A percentile compares a stretch with the other conserved stretches of the same genome.
Evolutionary conservation across 2,888 invertebrate genomes (phyloP).

Genomic region (Leucophenga maculata): DNA sequence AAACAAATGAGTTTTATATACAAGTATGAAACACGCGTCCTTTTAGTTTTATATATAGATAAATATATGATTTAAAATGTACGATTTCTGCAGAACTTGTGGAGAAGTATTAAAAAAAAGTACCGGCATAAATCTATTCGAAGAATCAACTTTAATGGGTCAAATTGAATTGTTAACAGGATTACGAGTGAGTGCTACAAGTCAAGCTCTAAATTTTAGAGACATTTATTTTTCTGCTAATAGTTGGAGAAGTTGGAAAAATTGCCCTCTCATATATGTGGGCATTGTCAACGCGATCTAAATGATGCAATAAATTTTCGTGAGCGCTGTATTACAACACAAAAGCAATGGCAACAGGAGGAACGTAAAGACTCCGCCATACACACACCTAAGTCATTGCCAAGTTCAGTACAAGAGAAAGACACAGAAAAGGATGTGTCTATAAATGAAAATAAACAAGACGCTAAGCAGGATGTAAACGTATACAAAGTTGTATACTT

Average conservation of each 20-base stretch:
- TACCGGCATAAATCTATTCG: not conserved
- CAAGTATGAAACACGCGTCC: too few relatives aligned
- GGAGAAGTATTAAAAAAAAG: not conserved
- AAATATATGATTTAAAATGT: too few relatives aligned
- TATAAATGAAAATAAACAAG: too few relatives aligned
- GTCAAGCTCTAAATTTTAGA: not conserved
- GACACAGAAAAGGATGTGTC: too few relatives aligned
- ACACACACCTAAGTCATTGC: too few relatives aligned
- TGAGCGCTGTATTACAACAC: conserved; percentile 22
- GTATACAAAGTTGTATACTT: too few relatives aligned
- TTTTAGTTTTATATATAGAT: too few relatives aligned
- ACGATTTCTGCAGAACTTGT: not conserved
- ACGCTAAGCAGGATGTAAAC: too few relatives aligned
- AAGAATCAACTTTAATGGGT: not conserved
- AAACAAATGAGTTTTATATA: too few relatives aligned
- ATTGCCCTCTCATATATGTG: conserved; percentile 44
- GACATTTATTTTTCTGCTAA: not conserved
- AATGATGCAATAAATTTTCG: conserved; percentile 22
- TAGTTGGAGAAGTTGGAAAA: not conserved
- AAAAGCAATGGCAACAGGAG: not conserved
- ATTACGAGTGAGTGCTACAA: not conserved
- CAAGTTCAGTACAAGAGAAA: too few relatives aligned
- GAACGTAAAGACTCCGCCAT: not conserved
- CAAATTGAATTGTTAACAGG: conserved; percentile 11
- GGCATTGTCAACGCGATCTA: conserved; percentile 10